Base-by-base conservation (phyloP, 2,797 vertebrate species). In the Darevskia mixta region DNA sequence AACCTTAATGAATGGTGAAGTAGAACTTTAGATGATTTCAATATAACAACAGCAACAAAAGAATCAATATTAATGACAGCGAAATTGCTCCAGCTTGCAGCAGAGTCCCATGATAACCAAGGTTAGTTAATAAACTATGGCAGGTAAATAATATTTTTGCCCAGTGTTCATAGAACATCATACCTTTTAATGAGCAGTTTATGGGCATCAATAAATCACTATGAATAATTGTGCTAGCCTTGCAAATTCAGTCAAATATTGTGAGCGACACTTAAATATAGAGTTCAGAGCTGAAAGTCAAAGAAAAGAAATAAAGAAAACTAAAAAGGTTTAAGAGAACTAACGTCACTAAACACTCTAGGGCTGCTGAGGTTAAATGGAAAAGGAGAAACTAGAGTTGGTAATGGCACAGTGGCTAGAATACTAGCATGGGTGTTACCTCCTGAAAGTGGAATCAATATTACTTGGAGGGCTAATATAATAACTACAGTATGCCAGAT, bases 111-210 rank as follows among this genome's bases (percentile, higher is more conserved):
- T 2, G 79, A 35, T 10, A 75, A 38, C 35, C 8, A 83, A 77
- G 6, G 83, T 80, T 64, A 69, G 17, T 76, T 87, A 23, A 64
- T 87, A 67, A 84, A 87, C 3, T 72, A 4, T 86, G 9, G 55
- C 45, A 88, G 13, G 4, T 86, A 88, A 88, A 86, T 61, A 2
- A 80, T 88, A 58, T 8, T 85, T 69, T 90, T 85, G 29, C 2
- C 0, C 15, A 86, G 4, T 82, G 5, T 78, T 86, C 81, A 86
- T 81, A 66, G 87, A 89, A 87, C 88, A 64, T 86, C 3, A 61
- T 15, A 1, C 64, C 49, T 90, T 1, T 58, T 76, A 73, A 82
- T 83, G 18, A 85, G 0, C 8, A 0, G 11, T 6, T 85, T 85
- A 72, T 77, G 35, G 80, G 79, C 66, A 83, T 61, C 66, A 83